Conservation (phyloP, 92 coral and sea anemone species). For the Montipora capitata region DNA sequence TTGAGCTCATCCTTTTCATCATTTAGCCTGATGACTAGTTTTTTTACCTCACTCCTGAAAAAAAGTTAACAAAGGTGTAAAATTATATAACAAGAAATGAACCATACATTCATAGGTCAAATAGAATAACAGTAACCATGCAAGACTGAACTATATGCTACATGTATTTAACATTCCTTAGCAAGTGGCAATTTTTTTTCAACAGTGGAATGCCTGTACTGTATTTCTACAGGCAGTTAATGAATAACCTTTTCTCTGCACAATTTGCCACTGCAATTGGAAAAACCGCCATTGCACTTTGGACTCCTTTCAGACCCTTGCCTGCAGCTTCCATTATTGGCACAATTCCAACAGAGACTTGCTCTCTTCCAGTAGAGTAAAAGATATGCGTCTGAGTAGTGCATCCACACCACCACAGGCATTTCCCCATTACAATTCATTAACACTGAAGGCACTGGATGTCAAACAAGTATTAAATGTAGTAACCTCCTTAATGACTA, state of each 20-base stretch:
- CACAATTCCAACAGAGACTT: slow-evolving; percentile 65
- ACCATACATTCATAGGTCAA: neutral
- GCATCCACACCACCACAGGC: neutral
- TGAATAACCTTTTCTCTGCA: neutral
- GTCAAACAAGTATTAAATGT: no score
- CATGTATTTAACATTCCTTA: no score
- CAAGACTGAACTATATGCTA: no score
- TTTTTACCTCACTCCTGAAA: neutral
- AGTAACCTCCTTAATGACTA: no score
- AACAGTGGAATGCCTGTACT: neutral
- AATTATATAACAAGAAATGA: neutral
- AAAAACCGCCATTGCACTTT: slow-evolving; percentile 63
- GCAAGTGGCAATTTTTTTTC: no score
- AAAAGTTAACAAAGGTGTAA: no score
- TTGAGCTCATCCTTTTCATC: neutral
- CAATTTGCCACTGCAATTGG: slow-evolving; percentile 65
- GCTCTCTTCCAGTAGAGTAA: slow-evolving; percentile 42
- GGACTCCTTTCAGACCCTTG: slow-evolving; percentile 25
- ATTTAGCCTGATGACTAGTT: neutral
- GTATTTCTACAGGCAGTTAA: neutral
- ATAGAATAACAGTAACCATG: no score
- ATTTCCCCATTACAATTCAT: neutral
- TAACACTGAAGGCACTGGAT: no score
- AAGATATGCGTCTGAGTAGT: neutral
- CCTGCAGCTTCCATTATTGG: slow-evolving; percentile 49